Conservation (phyloP, 2,888 invertebrate genomes). For the Neoitamus cyanurus region DNA sequence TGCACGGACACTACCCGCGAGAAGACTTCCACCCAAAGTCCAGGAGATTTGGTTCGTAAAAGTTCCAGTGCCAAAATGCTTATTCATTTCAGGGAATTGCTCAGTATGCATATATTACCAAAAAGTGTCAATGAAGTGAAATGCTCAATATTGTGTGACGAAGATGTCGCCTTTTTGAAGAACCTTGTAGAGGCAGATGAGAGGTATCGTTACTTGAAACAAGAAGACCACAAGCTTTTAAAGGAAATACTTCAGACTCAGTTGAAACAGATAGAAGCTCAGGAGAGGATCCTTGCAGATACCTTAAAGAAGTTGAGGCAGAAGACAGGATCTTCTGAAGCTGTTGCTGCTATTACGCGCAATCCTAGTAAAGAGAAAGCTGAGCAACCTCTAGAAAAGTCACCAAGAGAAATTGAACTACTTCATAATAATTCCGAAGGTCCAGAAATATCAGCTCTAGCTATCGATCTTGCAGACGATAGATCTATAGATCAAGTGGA, state of each 20-base stretch:
- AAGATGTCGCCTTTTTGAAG: slow-evolving; percentile 55
- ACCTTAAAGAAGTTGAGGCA: not conserved
- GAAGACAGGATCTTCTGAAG: not conserved
- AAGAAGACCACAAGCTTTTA: slow-evolving; percentile 55
- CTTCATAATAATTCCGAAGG: no score
- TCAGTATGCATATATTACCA: slow-evolving; percentile 48
- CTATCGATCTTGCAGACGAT: not conserved
- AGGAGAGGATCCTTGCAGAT: slow-evolving; percentile 55
- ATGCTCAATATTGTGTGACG: slow-evolving; percentile 12
- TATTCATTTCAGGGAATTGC: slow-evolving; percentile 53
- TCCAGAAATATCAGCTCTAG: no score
- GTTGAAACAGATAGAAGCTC: slow-evolving; percentile 55
- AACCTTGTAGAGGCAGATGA: slow-evolving; percentile 57
- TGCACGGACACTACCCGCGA: not conserved
- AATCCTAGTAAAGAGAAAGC: not conserved
- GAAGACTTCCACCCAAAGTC: not conserved
- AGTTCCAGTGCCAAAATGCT: slow-evolving; percentile 50
- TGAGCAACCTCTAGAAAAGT: not conserved
- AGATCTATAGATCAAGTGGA: not conserved
- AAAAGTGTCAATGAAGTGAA: slow-evolving; percentile 43
- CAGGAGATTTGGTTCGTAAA: not conserved
- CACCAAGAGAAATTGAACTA: slow-evolving; percentile 40
- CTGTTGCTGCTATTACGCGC: not conserved
- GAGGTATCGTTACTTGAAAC: slow-evolving; percentile 53
- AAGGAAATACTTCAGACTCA: slow-evolving; percentile 56